Evolutionary conservation across 2,113 vertebrate species (phyloP).

Genomic region (Chaetura pelagica): DNA sequence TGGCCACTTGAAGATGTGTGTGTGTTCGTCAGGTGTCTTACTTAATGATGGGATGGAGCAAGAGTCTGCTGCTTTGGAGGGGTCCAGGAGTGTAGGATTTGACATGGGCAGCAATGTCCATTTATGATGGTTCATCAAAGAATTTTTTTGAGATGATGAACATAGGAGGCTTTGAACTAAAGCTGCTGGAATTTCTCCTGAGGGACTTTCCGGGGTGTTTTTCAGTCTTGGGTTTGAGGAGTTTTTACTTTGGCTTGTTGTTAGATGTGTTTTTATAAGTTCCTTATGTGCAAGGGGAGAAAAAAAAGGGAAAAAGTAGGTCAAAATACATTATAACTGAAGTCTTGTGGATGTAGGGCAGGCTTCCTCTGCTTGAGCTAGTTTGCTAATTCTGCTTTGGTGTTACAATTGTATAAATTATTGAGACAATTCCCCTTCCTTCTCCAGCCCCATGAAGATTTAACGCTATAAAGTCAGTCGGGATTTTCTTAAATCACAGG

Average conservation of each 20-base stretch:
- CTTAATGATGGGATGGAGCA: neutral
- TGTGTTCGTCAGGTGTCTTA: neutral
- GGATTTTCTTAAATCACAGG: neutral
- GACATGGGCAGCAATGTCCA: accelerated
- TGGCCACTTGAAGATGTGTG: neutral
- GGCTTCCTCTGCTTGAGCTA: constrained; percentile 27
- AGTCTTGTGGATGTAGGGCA: constrained; percentile 26
- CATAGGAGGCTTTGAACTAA: neutral
- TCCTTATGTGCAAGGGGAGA: neutral
- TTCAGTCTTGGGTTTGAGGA: neutral
- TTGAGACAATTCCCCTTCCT: constrained; percentile 1
- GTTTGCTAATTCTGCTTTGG: neutral
- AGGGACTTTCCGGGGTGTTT: neutral
- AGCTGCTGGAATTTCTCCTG: neutral
- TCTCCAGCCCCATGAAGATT: neutral
- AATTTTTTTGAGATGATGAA: neutral
- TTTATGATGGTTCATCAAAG: neutral
- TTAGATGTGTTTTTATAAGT: neutral
- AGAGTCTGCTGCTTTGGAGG: neutral
- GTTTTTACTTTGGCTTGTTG: neutral
- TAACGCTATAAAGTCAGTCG: neutral
- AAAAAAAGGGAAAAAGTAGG: neutral
- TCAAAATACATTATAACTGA: constrained; percentile 33
- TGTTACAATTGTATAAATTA: constrained; percentile 31
- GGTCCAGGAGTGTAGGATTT: neutral